phyloP scores from a whole-genome alignment of 2,888 invertebrate species.

The Cheilosia grossa region DNA sequence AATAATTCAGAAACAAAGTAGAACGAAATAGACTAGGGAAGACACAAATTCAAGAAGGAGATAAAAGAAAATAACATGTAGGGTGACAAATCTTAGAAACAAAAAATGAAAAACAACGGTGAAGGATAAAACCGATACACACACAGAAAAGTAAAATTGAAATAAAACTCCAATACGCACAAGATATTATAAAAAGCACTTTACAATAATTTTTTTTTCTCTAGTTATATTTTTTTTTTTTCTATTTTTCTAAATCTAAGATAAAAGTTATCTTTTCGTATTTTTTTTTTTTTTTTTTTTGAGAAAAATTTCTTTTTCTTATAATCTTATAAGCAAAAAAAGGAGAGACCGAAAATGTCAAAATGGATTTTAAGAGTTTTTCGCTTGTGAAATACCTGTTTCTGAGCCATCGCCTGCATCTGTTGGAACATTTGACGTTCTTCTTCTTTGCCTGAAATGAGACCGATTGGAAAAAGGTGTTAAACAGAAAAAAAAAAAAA shows the following conservation, averaged over 20 bases:
- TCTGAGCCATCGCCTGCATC: slow-evolving; percentile 98
- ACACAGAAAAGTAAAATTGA: slow-evolving; percentile 50
- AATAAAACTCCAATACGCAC: slow-evolving; percentile 63
- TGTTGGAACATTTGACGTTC: slow-evolving; percentile 98
- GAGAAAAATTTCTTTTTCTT: slow-evolving; percentile 14
- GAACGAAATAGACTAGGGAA: slow-evolving; percentile 10
- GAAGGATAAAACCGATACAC: slow-evolving; percentile 53
- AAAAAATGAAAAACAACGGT: slow-evolving; percentile 3
- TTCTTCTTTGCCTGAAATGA: slow-evolving; percentile 93
- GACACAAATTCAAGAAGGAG: slow-evolving; percentile 4
- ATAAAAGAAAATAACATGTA: slow-evolving; percentile 14
- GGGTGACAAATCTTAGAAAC: slow-evolving; percentile 27
- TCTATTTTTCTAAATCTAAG: slow-evolving; percentile 62
- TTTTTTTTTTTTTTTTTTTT: slow-evolving; percentile 41
- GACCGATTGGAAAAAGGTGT: slow-evolving; percentile 63
- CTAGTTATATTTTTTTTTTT: slow-evolving; percentile 33
- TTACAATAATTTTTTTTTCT: slow-evolving; percentile 72
- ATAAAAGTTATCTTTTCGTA: slow-evolving; percentile 56
- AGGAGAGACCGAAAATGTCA: slow-evolving; percentile 70
- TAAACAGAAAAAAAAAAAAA: slow-evolving; percentile 47
- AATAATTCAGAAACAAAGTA: slow-evolving; percentile 44
- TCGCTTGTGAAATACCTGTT: slow-evolving; percentile 88
- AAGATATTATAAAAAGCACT: slow-evolving; percentile 69
- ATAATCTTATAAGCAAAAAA: slow-evolving; percentile 61
- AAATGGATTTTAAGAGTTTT: slow-evolving; percentile 65